A percentile compares a stretch with the other conserved stretches of the same genome.
These are phyloP conservation scores for Tyto alba DNA, from an alignment of 2,113 vertebrate genomes.

Conservation along the genomic window DNA sequence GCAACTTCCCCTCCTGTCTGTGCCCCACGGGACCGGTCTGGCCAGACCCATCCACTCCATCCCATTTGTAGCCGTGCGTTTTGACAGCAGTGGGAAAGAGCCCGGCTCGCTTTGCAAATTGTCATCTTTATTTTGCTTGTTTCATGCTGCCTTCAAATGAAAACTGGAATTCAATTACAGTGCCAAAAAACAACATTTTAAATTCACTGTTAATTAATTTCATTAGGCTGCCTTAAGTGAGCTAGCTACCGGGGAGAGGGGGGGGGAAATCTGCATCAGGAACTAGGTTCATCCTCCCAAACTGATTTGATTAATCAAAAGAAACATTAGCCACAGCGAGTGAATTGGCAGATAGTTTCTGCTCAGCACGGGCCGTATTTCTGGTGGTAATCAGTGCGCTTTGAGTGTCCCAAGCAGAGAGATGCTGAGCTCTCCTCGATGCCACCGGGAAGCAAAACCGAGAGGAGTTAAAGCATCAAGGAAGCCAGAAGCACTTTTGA, in stretches of 20 bases:
- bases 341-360: background rate
- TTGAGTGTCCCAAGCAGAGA: background rate
- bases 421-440: background rate
- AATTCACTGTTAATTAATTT: constrained; percentile 54
- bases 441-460: background rate
- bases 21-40: background rate
- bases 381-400: background rate
- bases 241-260: rapidly evolving
- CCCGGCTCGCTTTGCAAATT: background rate
- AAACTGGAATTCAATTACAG: constrained; percentile 43
- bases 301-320: constrained; percentile 42
- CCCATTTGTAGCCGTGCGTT: rapidly evolving
- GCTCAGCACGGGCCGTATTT: background rate
- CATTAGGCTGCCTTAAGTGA: constrained; percentile 43
- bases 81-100: background rate
- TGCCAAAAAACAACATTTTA: constrained; percentile 21
- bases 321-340: background rate
- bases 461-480: background rate
- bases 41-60: background rate
- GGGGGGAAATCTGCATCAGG: background rate
- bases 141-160: background rate
- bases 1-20: background rate
- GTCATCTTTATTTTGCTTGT: background rate
- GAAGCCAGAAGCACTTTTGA: background rate
- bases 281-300: constrained; percentile 12